Base-by-base conservation (phyloP, 2,888 invertebrate species). In the Plagiodera versicolora region DNA sequence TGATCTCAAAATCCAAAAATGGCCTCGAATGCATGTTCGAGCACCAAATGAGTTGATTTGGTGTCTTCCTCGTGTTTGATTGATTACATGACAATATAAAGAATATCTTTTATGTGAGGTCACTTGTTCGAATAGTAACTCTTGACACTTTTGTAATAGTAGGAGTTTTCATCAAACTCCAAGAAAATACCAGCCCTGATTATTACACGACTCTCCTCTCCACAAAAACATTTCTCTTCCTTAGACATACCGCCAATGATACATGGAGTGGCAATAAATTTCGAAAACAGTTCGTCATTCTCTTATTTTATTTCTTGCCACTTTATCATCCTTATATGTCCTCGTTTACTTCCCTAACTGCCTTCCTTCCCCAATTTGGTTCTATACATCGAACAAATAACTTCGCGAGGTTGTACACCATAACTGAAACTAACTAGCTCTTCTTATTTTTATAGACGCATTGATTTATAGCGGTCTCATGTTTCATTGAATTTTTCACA, bases 261-360 rank as follows among this genome's bases (percentile, higher is more conserved):
- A 64, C 64, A 63, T 61, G 63, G 53, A 66, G 62, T 54, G 58
- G 63, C 62, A 60, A 73, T 75, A 75, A 73, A 75, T 75, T 74
- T 73, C 68, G 67, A 74, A 71, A 68, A 71, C 72, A 68, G 75
- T 77, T 77, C 76, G 77, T 77, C 77, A 77, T 76, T 69, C 75
- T 75, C 76, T 68, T 72, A 78, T 79, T 79, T 78, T 79, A 79
- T 78, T 79, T 77, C 73, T 70, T 64, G 69, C 74, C 71, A 72
- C 76, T 79, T 79, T 77, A 78, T 79, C 79, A 76, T 79, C 73
- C 74, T 77, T 76, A 75, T 73, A 70, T 76, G 75, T 76, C 76
- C 72, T 77, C 75, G 75, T 76, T 74, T 76, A 70, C 69, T 67
- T 64, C 71, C 72, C 60, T 72, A 32, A 48, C 56, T 17, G 57